A percentile compares a stretch with the other conserved stretches of the same genome.
Evolutionary conservation across 2,113 vertebrate genomes (phyloP).

Genomic region (Syngnathus scovelli): DNA sequence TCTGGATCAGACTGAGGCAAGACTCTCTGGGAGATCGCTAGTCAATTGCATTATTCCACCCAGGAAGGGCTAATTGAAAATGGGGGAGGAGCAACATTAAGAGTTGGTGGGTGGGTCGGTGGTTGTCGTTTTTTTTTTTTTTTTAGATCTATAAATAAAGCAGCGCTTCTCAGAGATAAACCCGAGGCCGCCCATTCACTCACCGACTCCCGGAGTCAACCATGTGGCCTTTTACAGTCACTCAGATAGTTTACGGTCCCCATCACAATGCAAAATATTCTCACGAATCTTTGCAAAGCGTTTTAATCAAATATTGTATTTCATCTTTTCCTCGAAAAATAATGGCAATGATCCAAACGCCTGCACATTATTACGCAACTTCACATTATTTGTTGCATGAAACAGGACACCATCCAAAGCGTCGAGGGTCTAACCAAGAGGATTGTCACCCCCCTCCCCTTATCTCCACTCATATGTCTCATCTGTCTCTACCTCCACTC

Average conservation of each 20-base stretch:
- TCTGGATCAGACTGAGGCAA: constrained; percentile 64
- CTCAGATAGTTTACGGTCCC: neutral
- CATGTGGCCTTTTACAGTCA: constrained; percentile 65
- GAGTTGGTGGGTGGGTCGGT: constrained; percentile 13
- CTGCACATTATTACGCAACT: constrained; percentile 8
- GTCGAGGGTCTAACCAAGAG: constrained; percentile 30
- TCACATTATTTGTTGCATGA: constrained; percentile 21
- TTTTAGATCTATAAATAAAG: constrained; percentile 73
- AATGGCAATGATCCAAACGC: neutral
- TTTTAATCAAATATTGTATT: neutral
- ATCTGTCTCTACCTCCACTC: constrained; percentile 31
- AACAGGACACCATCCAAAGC: constrained; percentile 22
- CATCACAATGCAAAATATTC: too few species aligned
- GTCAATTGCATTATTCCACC: constrained; percentile 72
- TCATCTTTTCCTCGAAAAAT: constrained; percentile 6
- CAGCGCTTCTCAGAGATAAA: constrained; percentile 65
- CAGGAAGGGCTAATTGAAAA: constrained; percentile 71
- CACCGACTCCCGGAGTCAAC: constrained; percentile 16
- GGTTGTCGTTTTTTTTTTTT: constrained; percentile 59
- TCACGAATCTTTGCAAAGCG: neutral
- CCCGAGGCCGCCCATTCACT: constrained; percentile 38
- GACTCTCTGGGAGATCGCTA: constrained; percentile 12
- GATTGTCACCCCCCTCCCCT: constrained; percentile 20
- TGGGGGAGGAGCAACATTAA: constrained; percentile 27
- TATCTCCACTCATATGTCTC: constrained; percentile 26